These are phyloP conservation scores for Pseudomyrmex gracilis DNA, from an alignment of 1,140 invertebrate genomes.

Conservation along the genomic window DNA sequence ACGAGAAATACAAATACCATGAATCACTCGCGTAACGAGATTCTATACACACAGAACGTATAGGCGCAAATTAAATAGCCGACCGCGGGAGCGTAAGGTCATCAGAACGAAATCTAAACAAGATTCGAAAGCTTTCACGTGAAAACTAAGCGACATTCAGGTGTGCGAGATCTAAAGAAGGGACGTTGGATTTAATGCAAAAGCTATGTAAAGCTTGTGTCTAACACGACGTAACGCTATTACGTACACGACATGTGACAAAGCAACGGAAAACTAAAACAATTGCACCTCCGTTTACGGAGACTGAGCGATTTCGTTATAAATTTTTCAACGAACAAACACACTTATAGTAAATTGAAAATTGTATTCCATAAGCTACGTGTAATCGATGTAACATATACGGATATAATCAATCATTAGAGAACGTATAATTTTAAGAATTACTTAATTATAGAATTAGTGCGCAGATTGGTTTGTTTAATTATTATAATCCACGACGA, in stretches of 20 bases:
- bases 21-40: constrained; percentile 22
- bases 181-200: constrained; percentile 24
- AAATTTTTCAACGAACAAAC: not conserved
- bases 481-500: constrained; percentile 19
- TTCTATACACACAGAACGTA: not conserved
- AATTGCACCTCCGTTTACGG: constrained; percentile 2
- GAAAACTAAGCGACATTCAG: constrained; percentile 37
- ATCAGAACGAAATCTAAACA: constrained; percentile 46
- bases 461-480: constrained; percentile 8
- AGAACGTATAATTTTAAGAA: constrained; percentile 14
- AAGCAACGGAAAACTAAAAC: constrained; percentile 17
- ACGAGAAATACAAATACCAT: constrained; percentile 15
- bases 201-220: constrained; percentile 18
- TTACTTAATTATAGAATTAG: constrained; percentile 31
- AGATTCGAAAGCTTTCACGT: constrained; percentile 50
- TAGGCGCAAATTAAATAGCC: constrained; percentile 44
- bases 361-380: no score
- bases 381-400: constrained; percentile 5
- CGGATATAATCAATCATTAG: not conserved
- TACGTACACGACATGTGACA: constrained; percentile 5
- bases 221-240: constrained; percentile 23
- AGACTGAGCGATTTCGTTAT: not conserved
- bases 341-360: not conserved
- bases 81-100: not conserved
- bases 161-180: not conserved